These are phyloP conservation scores for Incurvaria masculella DNA, from an alignment of 2,888 invertebrate genomes.

Conservation along the genomic window DNA sequence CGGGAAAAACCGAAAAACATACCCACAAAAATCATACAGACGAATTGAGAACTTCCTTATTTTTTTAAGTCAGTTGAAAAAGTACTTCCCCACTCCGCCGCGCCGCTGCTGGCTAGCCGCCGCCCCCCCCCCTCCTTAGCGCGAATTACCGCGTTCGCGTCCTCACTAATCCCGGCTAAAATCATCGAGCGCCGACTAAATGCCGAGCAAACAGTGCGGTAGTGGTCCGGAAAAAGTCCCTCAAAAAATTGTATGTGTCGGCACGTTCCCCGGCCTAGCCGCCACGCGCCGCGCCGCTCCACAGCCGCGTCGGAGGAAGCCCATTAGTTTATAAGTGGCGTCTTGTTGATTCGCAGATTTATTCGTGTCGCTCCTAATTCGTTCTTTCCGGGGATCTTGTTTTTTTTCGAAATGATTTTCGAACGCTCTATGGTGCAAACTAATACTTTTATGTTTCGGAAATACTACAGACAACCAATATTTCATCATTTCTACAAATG, in stretches of 20 bases:
- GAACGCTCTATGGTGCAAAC: too few species aligned
- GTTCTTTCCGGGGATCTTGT: neutral
- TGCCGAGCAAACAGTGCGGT: slow-evolving; percentile 13
- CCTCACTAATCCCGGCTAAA: too few species aligned
- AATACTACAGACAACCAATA: too few species aligned
- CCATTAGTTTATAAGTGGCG: slow-evolving; percentile 52
- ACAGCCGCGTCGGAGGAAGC: slow-evolving; percentile 20
- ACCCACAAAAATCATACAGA: too few species aligned
- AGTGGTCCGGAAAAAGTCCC: slow-evolving; percentile 18
- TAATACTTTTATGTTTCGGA: too few species aligned
- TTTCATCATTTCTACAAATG: too few species aligned
- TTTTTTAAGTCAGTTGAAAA: too few species aligned
- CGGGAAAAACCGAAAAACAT: too few species aligned
- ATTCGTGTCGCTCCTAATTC: slow-evolving; percentile 9
- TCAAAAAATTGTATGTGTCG: slow-evolving; percentile 15
- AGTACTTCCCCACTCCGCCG: too few species aligned
- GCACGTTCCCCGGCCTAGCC: slow-evolving; percentile 18
- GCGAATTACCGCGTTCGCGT: too few species aligned
- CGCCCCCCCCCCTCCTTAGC: neutral
- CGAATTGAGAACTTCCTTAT: too few species aligned
- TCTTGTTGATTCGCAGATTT: slow-evolving; percentile 53
- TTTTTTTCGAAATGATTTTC: too few species aligned
- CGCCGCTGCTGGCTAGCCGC: slow-evolving; percentile 3
- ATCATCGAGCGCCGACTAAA: neutral
- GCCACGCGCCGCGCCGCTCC: neutral